These are phyloP conservation scores for Micrasema minimum DNA, from an alignment of 1,140 invertebrate genomes.

Conservation along the genomic window DNA sequence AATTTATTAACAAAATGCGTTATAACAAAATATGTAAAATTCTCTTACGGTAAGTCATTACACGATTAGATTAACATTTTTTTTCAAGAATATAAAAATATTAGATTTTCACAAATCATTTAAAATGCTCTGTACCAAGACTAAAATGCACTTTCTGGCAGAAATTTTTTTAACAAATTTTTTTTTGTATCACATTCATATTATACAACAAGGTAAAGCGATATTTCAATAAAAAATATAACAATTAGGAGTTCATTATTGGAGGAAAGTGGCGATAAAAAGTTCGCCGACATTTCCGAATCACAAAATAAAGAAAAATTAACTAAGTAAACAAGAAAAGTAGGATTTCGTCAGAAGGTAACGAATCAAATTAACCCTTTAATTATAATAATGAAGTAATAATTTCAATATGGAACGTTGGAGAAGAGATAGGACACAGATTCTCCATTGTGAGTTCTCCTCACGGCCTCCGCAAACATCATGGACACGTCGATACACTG, in stretches of 20 bases:
- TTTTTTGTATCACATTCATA: slow-evolving; percentile 5
- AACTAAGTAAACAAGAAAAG: slow-evolving; percentile 23
- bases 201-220: slow-evolving; percentile 23
- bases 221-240: slow-evolving; percentile 31
- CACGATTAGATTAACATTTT: slow-evolving; percentile 5
- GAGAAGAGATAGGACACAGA: slow-evolving; percentile 96
- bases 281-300: background rate
- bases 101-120: slow-evolving; percentile 21
- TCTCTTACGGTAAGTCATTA: slow-evolving; percentile 9
- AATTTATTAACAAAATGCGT: slow-evolving; percentile 26
- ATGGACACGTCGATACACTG: slow-evolving; percentile 98
- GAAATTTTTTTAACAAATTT: slow-evolving; percentile 16
- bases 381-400: slow-evolving; percentile 5
- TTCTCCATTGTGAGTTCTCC: slow-evolving; percentile 97
- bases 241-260: slow-evolving; percentile 10
- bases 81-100: slow-evolving; percentile 34
- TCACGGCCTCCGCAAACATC: slow-evolving; percentile 97
- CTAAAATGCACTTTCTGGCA: slow-evolving; percentile 10
- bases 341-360: slow-evolving; percentile 3
- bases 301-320: slow-evolving; percentile 27
- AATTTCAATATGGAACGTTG: slow-evolving; percentile 86
- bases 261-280: background rate
- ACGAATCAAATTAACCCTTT: slow-evolving; percentile 4
- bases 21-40: slow-evolving; percentile 28
- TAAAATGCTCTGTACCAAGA: slow-evolving; percentile 13